Evolutionary conservation across 2,888 invertebrate genomes (phyloP).

Genomic region (Volucella zonaria): DNA sequence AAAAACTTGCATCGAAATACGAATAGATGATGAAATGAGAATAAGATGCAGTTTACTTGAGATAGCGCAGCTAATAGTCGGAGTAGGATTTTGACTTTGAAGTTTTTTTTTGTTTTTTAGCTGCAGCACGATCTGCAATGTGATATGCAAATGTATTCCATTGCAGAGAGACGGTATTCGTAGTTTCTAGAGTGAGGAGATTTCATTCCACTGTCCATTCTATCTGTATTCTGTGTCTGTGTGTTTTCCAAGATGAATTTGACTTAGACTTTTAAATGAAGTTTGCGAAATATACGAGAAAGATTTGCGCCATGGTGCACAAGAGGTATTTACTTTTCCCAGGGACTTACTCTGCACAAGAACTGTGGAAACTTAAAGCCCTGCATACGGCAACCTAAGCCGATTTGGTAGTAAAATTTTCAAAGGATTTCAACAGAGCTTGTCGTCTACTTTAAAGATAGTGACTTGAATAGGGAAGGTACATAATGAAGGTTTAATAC

Average conservation of each 20-base stretch:
- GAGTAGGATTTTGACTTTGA: constrained; percentile 59
- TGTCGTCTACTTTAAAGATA: too few species aligned
- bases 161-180: constrained; percentile 33
- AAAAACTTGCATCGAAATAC: not conserved
- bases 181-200: constrained; percentile 12
- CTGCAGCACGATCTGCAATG: constrained; percentile 49
- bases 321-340: too few species aligned
- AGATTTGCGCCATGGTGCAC: constrained; percentile 18
- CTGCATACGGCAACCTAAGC: too few species aligned
- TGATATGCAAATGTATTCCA: constrained; percentile 62
- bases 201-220: not conserved
- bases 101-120: not conserved
- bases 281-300: constrained; percentile 20
- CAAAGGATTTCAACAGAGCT: too few species aligned
- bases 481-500: too few species aligned
- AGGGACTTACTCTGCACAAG: too few species aligned
- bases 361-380: too few species aligned
- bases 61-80: constrained; percentile 61
- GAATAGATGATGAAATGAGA: constrained; percentile 58
- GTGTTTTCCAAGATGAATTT: constrained; percentile 31
- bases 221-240: not conserved
- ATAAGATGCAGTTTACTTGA: constrained; percentile 60
- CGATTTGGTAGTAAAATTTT: too few species aligned
- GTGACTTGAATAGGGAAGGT: too few species aligned
- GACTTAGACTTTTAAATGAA: constrained; percentile 39